Base-by-base conservation (phyloP, 2,888 invertebrate species). In the Heliconius ismenius region DNA sequence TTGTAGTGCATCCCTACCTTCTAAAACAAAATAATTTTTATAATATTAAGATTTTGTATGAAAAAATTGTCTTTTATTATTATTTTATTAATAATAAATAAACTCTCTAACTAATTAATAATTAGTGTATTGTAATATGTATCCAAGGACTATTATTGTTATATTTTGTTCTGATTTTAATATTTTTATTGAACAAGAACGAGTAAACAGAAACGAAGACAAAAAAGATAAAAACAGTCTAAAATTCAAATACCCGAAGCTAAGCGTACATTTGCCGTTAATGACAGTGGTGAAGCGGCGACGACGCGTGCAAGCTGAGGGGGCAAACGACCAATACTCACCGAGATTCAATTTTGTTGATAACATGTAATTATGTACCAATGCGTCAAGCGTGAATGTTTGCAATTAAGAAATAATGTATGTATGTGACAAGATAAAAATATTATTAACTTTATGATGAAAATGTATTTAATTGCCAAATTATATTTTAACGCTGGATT, bases 261-360 rank as follows among this genome's bases (percentile, higher is more conserved):
- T 74, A 80, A 84, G 83, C 82, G 72, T 78, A 75, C 76, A 80
- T 81, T 81, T 78, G 78, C 80, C 80, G 83, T 83, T 82, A 81
- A 81, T 81, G 83, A 78, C 76, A 78, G 83, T 82, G 81, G 84
- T 84, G 88, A 88, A 89, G 92, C 91, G 88, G 91, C 91, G 91
- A 86, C 92, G 92, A 86, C 90, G 85, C 83, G 89, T 80, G 80
- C 74, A 80, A 80, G 79, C 79, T 64, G 77, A 75, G 69, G 75
- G 49, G 79, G 78, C 76, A 36, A 78, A 67, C 76, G 74, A 77
- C 78, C 77, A 74, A 58, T 76, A 73, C 73, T 78, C 77, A 78
- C 70, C 67, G 74, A 26, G 63, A 73, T 68, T 43, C n/a, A 49
- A 76, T 75, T 68, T 79, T 67, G 79, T 60, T 65, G 73, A 26